Percentiles rank a stretch among this genome's conserved stretches.
Conservation (phyloP, 2,888 invertebrate genomes). For the Villa cingulata region DNA sequence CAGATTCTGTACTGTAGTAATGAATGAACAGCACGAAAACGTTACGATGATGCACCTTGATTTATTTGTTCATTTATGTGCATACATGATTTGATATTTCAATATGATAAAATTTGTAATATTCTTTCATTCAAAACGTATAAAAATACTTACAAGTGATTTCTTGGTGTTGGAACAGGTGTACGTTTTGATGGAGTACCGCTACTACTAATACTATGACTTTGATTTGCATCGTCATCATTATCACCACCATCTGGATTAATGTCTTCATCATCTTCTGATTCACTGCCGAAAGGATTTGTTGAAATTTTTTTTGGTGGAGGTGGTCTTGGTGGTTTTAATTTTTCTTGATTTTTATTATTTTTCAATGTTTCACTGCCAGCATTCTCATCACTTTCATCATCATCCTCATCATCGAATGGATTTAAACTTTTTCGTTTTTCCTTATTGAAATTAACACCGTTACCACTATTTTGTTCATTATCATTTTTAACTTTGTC, state of each 20-base stretch:
- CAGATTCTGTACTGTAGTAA: too few species aligned
- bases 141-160: constrained; percentile 27
- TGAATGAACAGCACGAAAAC: too few species aligned
- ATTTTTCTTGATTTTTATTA: constrained; percentile 13
- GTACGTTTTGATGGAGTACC: constrained; percentile 22
- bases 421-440: constrained; percentile 40
- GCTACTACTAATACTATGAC: background rate
- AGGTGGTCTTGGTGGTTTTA: constrained; percentile 32
- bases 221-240: constrained; percentile 39
- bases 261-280: constrained; percentile 41
- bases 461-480: constrained; percentile 22
- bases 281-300: constrained; percentile 66
- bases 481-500: too few species aligned
- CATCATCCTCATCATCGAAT: constrained; percentile 44
- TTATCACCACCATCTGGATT: constrained; percentile 52
- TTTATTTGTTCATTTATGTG: too few species aligned
- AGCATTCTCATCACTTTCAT: background rate
- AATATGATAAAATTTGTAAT: too few species aligned
- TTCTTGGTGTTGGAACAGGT: constrained; percentile 31
- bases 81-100: too few species aligned
- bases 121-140: too few species aligned
- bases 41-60: too few species aligned
- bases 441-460: constrained; percentile 12
- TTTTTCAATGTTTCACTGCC: background rate
- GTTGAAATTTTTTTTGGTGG: constrained; percentile 37